Evolutionary conservation across 1,140 invertebrate genomes (phyloP).

Genomic region (Halesus radiatus): DNA sequence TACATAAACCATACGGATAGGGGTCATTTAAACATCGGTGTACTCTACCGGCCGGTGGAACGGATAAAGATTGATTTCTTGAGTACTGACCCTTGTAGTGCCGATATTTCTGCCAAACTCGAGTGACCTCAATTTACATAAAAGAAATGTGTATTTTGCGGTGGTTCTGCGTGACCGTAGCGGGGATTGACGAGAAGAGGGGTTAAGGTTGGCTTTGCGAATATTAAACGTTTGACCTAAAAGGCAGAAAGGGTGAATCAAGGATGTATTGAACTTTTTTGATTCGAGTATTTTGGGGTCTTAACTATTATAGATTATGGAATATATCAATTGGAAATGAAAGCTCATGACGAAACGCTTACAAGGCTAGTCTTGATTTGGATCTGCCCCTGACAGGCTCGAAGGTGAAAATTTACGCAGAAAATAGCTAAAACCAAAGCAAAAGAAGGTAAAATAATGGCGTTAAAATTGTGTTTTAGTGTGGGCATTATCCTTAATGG

Average conservation of each 20-base stretch:
- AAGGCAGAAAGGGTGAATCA: slow-evolving; percentile 23
- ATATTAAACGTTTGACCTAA: slow-evolving; percentile 24
- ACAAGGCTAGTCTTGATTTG: background rate
- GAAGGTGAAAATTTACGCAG: background rate
- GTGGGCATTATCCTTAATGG: too few relatives aligned
- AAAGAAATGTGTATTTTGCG: background rate
- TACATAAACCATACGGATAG: too few relatives aligned
- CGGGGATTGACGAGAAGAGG: background rate
- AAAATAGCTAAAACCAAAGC: slow-evolving; percentile 14
- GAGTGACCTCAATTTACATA: slow-evolving; percentile 12
- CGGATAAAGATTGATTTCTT: background rate
- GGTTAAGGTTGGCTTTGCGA: slow-evolving; percentile 31
- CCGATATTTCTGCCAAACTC: slow-evolving; percentile 1
- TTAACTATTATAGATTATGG: slow-evolving; percentile 16
- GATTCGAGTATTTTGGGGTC: slow-evolving; percentile 11
- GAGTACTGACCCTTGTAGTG: slow-evolving; percentile 1
- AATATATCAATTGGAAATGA: slow-evolving; percentile 28
- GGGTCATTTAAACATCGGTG: too few relatives aligned
- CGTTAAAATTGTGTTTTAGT: too few relatives aligned
- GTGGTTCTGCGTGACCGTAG: slow-evolving; percentile 1
- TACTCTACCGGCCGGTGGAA: too few relatives aligned
- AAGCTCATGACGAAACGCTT: slow-evolving; percentile 11
- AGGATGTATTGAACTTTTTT: slow-evolving; percentile 23
- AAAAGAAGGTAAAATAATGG: too few relatives aligned
- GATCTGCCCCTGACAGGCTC: background rate